Percentiles rank a stretch among this genome's conserved stretches.
These are phyloP conservation scores for Cistogaster globosa DNA, from an alignment of 2,888 invertebrate genomes.

Conservation along the genomic window DNA sequence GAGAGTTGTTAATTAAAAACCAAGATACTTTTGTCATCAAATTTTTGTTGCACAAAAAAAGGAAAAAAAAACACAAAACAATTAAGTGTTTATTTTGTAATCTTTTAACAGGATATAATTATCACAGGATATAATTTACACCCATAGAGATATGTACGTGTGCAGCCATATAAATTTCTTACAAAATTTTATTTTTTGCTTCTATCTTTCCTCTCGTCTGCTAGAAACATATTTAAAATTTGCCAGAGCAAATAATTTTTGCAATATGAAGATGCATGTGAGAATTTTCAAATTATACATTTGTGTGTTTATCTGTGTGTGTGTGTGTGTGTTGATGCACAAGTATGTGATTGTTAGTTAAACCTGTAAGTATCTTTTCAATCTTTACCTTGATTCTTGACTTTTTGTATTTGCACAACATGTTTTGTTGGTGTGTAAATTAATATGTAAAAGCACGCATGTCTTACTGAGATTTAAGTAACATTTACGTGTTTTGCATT, in stretches of 20 bases:
- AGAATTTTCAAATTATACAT: constrained; percentile 15
- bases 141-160: not conserved
- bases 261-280: not conserved
- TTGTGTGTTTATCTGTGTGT: not conserved
- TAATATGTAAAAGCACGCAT: constrained; percentile 42
- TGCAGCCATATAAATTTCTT: not conserved
- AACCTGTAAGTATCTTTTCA: constrained; percentile 48
- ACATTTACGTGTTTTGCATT: constrained; percentile 58
- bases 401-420: constrained; percentile 32
- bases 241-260: constrained; percentile 1
- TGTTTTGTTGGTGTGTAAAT: constrained; percentile 9
- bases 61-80: not conserved
- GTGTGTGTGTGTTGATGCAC: not conserved
- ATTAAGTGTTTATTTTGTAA: constrained; percentile 16
- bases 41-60: constrained; percentile 1
- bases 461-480: constrained; percentile 55
- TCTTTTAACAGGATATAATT: constrained; percentile 37
- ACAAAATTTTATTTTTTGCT: not conserved
- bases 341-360: constrained; percentile 14
- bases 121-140: constrained; percentile 46
- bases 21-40: constrained; percentile 16
- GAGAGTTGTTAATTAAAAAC: constrained; percentile 22
- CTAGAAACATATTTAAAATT: constrained; percentile 22
- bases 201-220: not conserved
- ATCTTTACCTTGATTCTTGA: constrained; percentile 52